Evolutionary conservation across 1,140 invertebrate genomes (phyloP).

Genomic region (Nasonia giraulti): DNA sequence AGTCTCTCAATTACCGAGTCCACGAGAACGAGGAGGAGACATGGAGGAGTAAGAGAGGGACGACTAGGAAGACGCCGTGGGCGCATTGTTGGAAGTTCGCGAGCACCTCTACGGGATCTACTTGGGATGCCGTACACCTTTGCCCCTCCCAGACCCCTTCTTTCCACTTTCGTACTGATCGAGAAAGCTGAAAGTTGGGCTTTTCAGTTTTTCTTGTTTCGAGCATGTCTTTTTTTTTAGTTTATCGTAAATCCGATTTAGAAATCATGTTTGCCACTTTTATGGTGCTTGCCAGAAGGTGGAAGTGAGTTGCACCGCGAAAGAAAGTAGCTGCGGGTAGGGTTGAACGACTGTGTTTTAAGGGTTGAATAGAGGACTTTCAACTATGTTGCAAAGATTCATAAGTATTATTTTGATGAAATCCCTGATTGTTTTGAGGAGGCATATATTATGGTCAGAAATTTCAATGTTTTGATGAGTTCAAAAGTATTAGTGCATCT

Average conservation of each 20-base stretch:
- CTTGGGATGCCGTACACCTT: constrained; percentile 24
- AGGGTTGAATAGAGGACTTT: too few relatives aligned
- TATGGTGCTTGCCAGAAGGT: background rate
- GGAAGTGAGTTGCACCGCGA: constrained; percentile 41
- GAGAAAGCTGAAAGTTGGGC: background rate
- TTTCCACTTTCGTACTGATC: background rate
- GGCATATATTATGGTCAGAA: too few relatives aligned
- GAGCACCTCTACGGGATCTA: constrained; percentile 1
- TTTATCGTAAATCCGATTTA: constrained; percentile 27
- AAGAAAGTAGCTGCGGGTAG: background rate
- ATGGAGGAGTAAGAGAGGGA: background rate
- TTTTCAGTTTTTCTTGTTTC: background rate
- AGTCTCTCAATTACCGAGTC: constrained; percentile 11
- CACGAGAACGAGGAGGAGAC: background rate
- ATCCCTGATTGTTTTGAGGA: too few relatives aligned
- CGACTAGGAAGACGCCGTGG: background rate
- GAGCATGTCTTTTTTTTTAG: background rate
- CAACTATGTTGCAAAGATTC: too few relatives aligned
- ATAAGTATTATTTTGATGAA: too few relatives aligned
- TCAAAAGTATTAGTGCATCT: too few relatives aligned
- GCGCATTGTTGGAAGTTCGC: constrained; percentile 36
- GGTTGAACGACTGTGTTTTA: too few relatives aligned
- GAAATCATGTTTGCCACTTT: constrained; percentile 17
- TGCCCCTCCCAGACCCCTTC: background rate
- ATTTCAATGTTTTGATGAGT: too few relatives aligned